Percentiles rank a stretch among this genome's conserved stretches.
Evolutionary conservation across 2,888 invertebrate species (phyloP).

Genomic region (Pterostichus niger): DNA sequence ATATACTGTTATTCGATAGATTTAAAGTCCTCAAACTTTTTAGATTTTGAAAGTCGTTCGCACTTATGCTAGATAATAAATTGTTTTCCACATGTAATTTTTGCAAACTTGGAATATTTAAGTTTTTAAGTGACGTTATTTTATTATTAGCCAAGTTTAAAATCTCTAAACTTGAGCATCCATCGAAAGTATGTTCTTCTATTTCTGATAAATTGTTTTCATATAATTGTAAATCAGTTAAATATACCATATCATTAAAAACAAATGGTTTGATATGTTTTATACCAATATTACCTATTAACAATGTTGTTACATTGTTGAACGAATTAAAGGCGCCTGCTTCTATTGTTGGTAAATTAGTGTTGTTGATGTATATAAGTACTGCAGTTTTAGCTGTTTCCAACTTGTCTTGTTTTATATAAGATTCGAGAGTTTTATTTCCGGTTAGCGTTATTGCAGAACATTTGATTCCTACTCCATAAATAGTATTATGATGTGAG

Average conservation of each 20-base stretch:
- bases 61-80: neutral
- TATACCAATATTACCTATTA: slow-evolving; percentile 20
- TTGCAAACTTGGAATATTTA: slow-evolving; percentile 29
- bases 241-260: slow-evolving; percentile 15
- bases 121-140: neutral
- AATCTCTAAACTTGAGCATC: slow-evolving; percentile 3
- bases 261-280: neutral
- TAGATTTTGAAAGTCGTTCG: slow-evolving; percentile 10
- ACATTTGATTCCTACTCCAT: slow-evolving; percentile 9
- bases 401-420: neutral
- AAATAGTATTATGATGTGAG: neutral
- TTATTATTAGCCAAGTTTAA: slow-evolving; percentile 38
- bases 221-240: slow-evolving; percentile 19
- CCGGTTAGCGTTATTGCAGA: neutral
- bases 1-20: slow-evolving; percentile 16
- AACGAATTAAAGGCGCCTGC: slow-evolving; percentile 9
- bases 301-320: slow-evolving; percentile 11
- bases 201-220: slow-evolving; percentile 15
- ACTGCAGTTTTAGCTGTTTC: slow-evolving; percentile 1
- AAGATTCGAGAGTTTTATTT: slow-evolving; percentile 6
- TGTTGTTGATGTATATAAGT: slow-evolving; percentile 2
- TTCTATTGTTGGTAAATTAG: neutral
- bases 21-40: slow-evolving; percentile 1
- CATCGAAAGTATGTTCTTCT: slow-evolving; percentile 9
- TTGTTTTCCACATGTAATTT: slow-evolving; percentile 28